phyloP scores from a whole-genome alignment of 2,113 vertebrate species.

The Carassius auratus region DNA sequence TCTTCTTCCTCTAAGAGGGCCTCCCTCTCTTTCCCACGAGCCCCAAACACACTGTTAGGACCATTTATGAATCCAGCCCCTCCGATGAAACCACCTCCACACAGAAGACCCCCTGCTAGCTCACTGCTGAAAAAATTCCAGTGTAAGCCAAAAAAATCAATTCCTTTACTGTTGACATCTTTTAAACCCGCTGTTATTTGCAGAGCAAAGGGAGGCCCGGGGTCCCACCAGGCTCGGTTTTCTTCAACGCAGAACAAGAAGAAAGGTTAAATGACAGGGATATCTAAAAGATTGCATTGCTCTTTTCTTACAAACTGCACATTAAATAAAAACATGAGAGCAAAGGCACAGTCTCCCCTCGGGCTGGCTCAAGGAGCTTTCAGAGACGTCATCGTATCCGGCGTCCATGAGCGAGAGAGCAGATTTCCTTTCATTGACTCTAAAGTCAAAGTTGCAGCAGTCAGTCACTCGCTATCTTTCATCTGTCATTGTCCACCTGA shows the following conservation, averaged over 20 bases:
- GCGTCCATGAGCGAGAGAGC: neutral
- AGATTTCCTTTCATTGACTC: slow-evolving; percentile 27
- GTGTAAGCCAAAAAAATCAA: slow-evolving; percentile 75
- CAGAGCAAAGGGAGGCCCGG: slow-evolving; percentile 71
- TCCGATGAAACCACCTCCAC: slow-evolving; percentile 69
- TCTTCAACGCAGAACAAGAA: slow-evolving; percentile 61
- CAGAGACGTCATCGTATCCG: slow-evolving; percentile 16
- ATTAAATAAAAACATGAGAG: slow-evolving; percentile 74
- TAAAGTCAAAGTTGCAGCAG: slow-evolving; percentile 39
- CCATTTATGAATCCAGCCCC: slow-evolving; percentile 69
- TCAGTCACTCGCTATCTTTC: slow-evolving; percentile 50
- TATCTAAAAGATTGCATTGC: slow-evolving; percentile 71
- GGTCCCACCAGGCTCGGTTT: slow-evolving; percentile 71
- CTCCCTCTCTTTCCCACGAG: slow-evolving; percentile 26
- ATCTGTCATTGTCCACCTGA: slow-evolving; percentile 53
- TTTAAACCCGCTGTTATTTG: slow-evolving; percentile 70
- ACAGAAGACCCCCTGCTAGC: slow-evolving; percentile 77
- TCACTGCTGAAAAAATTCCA: slow-evolving; percentile 65
- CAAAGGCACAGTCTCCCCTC: slow-evolving; percentile 66
- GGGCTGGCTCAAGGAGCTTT: slow-evolving; percentile 2
- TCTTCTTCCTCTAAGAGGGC: slow-evolving; percentile 49
- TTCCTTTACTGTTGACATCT: slow-evolving; percentile 75
- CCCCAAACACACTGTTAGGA: slow-evolving; percentile 73
- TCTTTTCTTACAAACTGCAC: slow-evolving; percentile 76
- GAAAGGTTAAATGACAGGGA: slow-evolving; percentile 72